These are phyloP conservation scores for Philonicus albiceps DNA, from an alignment of 2,888 invertebrate genomes.

Conservation along the genomic window DNA sequence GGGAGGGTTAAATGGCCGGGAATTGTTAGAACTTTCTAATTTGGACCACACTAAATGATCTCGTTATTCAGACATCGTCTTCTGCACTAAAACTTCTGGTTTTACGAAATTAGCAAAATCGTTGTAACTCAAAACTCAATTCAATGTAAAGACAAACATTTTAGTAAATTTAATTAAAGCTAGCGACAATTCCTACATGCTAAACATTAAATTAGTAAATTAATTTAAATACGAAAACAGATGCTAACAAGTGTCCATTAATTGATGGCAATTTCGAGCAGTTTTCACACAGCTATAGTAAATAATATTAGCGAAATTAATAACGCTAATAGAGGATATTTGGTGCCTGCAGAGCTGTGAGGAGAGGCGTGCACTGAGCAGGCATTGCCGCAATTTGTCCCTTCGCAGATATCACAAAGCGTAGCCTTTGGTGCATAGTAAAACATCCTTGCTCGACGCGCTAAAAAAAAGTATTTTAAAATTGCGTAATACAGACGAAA, in stretches of 20 bases:
- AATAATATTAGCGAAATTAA: not conserved
- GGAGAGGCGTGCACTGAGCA: conserved; percentile 57
- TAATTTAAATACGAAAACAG: not conserved
- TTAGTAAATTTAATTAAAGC: conserved; percentile 15
- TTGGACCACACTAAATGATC: too few species aligned
- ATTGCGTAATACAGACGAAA: too few species aligned
- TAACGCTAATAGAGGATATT: not conserved
- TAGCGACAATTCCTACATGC: not conserved
- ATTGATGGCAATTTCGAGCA: not conserved
- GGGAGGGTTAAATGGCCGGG: too few species aligned
- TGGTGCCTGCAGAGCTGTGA: not conserved
- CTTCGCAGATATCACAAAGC: conserved; percentile 85
- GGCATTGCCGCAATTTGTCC: conserved; percentile 62
- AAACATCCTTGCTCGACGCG: conserved; percentile 83
- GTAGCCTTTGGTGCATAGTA: conserved; percentile 76
- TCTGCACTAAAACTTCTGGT: not conserved
- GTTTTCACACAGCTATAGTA: not conserved
- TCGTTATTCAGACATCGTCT: not conserved
- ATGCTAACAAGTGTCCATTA: not conserved
- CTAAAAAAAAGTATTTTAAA: conserved; percentile 61
- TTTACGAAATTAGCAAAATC: not conserved
- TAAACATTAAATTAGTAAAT: conserved; percentile 8
- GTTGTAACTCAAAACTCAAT: not conserved
- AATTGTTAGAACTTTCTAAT: too few species aligned
- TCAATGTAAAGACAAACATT: not conserved